phyloP scores from a whole-genome alignment of 2,888 invertebrate genomes.

The Phymatocera aterrima region DNA sequence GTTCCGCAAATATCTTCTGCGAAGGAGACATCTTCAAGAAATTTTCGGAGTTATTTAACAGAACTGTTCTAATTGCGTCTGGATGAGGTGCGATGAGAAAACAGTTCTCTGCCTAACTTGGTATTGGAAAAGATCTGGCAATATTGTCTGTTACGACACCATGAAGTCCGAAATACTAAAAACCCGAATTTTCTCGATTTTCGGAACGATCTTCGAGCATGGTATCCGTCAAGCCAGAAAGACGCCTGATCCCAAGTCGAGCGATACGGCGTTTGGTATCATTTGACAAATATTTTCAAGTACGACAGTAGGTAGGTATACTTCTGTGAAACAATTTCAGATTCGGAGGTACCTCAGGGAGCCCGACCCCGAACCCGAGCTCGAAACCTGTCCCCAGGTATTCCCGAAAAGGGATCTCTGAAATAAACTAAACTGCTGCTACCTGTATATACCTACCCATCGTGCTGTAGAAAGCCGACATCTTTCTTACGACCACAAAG shows the following conservation, averaged over 20 bases:
- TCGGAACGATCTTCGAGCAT: background rate
- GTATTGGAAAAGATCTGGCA: too few relatives aligned
- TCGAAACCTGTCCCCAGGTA: background rate
- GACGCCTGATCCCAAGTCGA: conserved; percentile 17
- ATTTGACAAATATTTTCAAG: conserved; percentile 24
- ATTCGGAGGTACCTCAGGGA: conserved; percentile 27
- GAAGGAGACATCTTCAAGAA: too few relatives aligned
- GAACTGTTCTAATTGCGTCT: too few relatives aligned
- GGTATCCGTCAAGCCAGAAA: background rate
- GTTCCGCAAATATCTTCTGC: too few relatives aligned
- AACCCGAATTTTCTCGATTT: background rate
- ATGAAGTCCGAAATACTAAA: too few relatives aligned
- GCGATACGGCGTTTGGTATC: conserved; percentile 22
- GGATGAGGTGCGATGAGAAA: too few relatives aligned
- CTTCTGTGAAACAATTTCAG: conserved; percentile 31
- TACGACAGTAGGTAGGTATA: conserved; percentile 31
- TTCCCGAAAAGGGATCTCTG: conserved; percentile 15
- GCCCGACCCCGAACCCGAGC: background rate
- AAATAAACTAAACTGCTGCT: background rate
- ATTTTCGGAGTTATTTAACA: too few relatives aligned
- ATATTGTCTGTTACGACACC: too few relatives aligned
- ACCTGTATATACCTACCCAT: background rate
- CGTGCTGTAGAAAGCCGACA: background rate
- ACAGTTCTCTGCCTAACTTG: too few relatives aligned
- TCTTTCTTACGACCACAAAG: conserved; percentile 10